These are phyloP conservation scores for Ammodytes dubius DNA, from an alignment of 2,113 vertebrate species.

Conservation along the genomic window DNA sequence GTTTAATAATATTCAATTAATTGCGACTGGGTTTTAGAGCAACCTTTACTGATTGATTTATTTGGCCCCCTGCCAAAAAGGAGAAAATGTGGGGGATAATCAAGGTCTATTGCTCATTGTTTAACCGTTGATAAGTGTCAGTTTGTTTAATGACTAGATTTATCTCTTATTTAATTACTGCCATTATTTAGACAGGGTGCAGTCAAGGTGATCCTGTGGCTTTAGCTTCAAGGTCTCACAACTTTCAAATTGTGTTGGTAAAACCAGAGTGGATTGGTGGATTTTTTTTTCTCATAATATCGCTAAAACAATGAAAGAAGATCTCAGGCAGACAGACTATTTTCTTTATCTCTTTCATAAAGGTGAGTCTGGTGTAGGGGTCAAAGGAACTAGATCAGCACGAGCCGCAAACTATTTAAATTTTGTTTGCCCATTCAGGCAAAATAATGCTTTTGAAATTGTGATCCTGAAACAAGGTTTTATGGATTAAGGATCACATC, in stretches of 20 bases:
- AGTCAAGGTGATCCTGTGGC: constrained; percentile 27
- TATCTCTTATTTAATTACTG: constrained; percentile 66
- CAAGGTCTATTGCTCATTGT: constrained; percentile 60
- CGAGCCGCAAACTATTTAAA: too few species aligned
- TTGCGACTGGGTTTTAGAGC: constrained; percentile 44
- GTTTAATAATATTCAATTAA: constrained; percentile 44
- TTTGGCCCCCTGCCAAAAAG: constrained; percentile 64
- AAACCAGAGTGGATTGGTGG: background rate
- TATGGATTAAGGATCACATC: background rate
- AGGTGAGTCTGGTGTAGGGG: background rate
- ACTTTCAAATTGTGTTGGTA: background rate
- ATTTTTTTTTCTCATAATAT: background rate
- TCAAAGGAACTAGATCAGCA: too few species aligned
- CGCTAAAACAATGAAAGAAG: background rate
- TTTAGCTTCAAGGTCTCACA: background rate
- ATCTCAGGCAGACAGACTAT: background rate
- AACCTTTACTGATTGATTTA: constrained; percentile 65
- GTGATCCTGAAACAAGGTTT: constrained; percentile 9
- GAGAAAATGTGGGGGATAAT: constrained; percentile 61
- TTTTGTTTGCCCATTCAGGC: too few species aligned
- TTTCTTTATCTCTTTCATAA: background rate
- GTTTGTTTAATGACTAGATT: constrained; percentile 66
- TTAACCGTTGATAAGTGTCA: constrained; percentile 66
- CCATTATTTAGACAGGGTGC: constrained; percentile 26
- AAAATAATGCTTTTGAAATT: constrained; percentile 12